These are phyloP conservation scores for Cephalopterus ornatus DNA, from an alignment of 2,113 vertebrate genomes.

Conservation along the genomic window DNA sequence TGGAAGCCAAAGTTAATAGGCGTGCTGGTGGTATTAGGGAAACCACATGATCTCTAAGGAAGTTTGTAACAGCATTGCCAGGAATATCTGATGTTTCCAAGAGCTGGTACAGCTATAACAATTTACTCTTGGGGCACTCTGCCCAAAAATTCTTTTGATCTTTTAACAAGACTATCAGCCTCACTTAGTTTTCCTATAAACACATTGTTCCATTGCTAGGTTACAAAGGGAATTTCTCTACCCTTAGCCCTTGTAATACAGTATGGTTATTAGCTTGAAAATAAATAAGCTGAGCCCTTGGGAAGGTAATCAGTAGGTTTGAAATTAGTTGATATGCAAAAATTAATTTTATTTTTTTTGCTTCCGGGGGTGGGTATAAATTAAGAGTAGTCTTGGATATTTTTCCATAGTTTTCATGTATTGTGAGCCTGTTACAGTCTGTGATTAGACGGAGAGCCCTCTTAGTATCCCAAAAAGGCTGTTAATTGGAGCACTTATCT, in stretches of 20 bases:
- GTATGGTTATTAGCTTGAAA: not conserved
- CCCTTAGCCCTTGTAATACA: not conserved
- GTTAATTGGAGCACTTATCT: not conserved
- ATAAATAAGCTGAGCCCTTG: not conserved
- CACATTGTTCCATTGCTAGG: not conserved
- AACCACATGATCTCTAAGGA: not conserved
- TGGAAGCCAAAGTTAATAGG: not conserved
- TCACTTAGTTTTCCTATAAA: not conserved
- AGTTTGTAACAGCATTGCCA: not conserved
- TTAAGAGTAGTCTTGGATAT: not conserved
- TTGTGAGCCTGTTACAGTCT: not conserved
- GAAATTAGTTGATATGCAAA: not conserved
- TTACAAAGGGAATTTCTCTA: not conserved
- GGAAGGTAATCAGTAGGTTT: not conserved
- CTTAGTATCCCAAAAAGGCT: not conserved
- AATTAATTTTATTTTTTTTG: not conserved
- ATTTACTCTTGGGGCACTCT: not conserved
- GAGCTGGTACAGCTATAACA: not conserved
- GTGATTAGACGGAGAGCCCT: not conserved
- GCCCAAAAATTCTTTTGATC: not conserved
- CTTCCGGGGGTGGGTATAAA: not conserved
- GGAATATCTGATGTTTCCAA: not conserved
- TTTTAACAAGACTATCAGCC: not conserved
- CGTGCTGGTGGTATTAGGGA: not conserved
- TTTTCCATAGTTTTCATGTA: not conserved